Evolutionary conservation across 2,888 invertebrate species (phyloP).

Genomic region (Alitta virens): DNA sequence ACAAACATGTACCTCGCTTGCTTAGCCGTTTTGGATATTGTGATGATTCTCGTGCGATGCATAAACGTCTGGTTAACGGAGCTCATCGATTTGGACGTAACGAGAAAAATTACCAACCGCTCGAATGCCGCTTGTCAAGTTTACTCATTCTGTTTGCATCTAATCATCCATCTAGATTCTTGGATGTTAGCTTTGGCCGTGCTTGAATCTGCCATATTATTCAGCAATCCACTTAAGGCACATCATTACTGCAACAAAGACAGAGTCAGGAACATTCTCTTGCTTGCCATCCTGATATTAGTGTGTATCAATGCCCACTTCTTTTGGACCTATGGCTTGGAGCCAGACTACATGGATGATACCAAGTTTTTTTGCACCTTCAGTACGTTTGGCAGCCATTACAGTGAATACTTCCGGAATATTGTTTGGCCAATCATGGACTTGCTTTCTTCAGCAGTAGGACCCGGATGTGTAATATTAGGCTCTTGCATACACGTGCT

Average conservation of each 20-base stretch:
- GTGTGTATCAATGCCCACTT: conserved; percentile 51
- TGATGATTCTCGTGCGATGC: conserved; percentile 45
- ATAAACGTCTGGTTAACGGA: conserved; percentile 45
- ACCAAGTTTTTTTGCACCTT: conserved; percentile 22
- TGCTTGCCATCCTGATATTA: conserved; percentile 45
- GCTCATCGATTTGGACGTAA: background rate
- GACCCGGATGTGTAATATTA: conserved; percentile 40
- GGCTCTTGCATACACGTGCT: conserved; percentile 30
- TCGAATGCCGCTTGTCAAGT: conserved; percentile 13
- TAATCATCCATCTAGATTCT: conserved; percentile 40
- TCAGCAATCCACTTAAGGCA: conserved; percentile 37
- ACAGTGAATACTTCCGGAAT: conserved; percentile 34
- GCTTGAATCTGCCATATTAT: conserved; percentile 43
- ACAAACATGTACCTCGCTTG: conserved; percentile 48
- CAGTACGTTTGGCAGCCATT: conserved; percentile 16
- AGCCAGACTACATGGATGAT: background rate
- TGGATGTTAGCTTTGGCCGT: conserved; percentile 49
- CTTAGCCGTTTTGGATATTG: conserved; percentile 39
- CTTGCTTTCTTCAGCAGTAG: conserved; percentile 36
- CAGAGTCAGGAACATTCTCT: conserved; percentile 42
- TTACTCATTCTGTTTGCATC: conserved; percentile 44
- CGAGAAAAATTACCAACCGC: conserved; percentile 5
- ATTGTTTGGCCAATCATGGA: conserved; percentile 45
- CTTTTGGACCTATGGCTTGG: conserved; percentile 53
- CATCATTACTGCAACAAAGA: conserved; percentile 44